A percentile compares a stretch with the other conserved stretches of the same genome.
phyloP scores from a whole-genome alignment of 2,113 vertebrate genomes.

The Melierax canorus region DNA sequence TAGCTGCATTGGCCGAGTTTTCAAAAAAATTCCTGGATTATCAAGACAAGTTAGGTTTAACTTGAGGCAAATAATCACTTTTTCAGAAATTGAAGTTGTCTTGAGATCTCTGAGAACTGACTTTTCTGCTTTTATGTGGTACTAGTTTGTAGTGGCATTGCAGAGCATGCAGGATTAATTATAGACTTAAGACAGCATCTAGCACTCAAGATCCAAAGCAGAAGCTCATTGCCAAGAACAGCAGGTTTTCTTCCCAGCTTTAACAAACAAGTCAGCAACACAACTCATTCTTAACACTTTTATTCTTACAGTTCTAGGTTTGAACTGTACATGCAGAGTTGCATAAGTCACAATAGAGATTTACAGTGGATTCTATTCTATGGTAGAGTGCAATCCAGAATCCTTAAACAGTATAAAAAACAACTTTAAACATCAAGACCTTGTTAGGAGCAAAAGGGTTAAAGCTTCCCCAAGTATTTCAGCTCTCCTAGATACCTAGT shows the following conservation, averaged over 20 bases:
- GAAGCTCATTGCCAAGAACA: rapidly evolving
- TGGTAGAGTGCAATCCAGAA: constrained; percentile 67
- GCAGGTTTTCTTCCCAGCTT: rapidly evolving
- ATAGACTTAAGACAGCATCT: rapidly evolving
- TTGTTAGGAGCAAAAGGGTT: constrained; percentile 58
- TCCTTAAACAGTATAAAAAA: constrained; percentile 63
- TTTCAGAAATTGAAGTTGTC: neutral
- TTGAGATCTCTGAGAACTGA: rapidly evolving
- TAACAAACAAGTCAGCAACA: neutral
- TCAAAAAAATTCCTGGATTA: rapidly evolving
- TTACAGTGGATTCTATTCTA: constrained; percentile 69
- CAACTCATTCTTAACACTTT: constrained; percentile 56
- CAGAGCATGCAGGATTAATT: rapidly evolving
- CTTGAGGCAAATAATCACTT: rapidly evolving
- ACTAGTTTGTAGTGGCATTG: rapidly evolving
- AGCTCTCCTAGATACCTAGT: constrained; percentile 64
- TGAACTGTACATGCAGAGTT: constrained; percentile 74
- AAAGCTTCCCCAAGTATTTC: constrained; percentile 52
- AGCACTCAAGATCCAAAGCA: no score
- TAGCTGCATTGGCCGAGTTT: rapidly evolving
- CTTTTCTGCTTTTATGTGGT: rapidly evolving
- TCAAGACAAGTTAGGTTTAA: rapidly evolving
- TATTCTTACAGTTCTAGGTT: constrained; percentile 69
- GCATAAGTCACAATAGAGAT: constrained; percentile 61
- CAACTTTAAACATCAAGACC: constrained; percentile 60